Conservation (phyloP, 1,140 invertebrate species). For the Megalopta genalis region DNA sequence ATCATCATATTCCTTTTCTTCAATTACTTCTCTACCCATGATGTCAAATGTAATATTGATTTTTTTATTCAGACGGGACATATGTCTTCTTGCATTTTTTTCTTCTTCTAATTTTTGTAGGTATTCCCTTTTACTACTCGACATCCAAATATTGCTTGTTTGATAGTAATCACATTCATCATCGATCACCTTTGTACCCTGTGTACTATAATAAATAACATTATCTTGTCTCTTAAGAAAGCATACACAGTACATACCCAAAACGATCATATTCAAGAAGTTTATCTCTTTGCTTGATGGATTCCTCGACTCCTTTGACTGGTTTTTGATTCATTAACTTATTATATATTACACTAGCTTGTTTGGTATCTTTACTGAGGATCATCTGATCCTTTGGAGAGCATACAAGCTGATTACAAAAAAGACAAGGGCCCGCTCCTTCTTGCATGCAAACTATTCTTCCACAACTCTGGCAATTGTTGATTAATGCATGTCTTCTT, state of each 20-base stretch:
- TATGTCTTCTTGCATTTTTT: slow-evolving; percentile 85
- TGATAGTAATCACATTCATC: slow-evolving; percentile 97
- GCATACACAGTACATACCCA: slow-evolving; percentile 79
- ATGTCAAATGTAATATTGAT: slow-evolving; percentile 88
- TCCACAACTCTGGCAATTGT: slow-evolving; percentile 97
- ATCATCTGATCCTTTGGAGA: slow-evolving; percentile 87
- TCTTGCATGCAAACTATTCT: slow-evolving; percentile 97
- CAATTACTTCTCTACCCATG: slow-evolving; percentile 83
- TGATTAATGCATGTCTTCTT: slow-evolving; percentile 92
- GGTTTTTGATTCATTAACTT: slow-evolving; percentile 84
- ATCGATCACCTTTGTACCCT: slow-evolving; percentile 94
- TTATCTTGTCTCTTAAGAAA: background rate
- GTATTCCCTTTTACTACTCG: slow-evolving; percentile 84
- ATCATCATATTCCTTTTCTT: slow-evolving; percentile 74
- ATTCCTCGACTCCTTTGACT: slow-evolving; percentile 83
- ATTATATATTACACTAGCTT: slow-evolving; percentile 85
- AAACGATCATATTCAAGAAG: slow-evolving; percentile 93
- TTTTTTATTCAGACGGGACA: slow-evolving; percentile 84
- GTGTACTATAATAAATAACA: slow-evolving; percentile 80
- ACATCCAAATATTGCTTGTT: slow-evolving; percentile 90
- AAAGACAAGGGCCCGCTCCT: slow-evolving; percentile 96
- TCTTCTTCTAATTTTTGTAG: slow-evolving; percentile 87
- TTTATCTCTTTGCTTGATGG: slow-evolving; percentile 89
- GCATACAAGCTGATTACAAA: slow-evolving; percentile 92
- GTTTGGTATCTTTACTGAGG: slow-evolving; percentile 84